Percentiles rank a stretch among this genome's conserved stretches.
These are phyloP conservation scores for Cryptoblepharus egeriae DNA, from an alignment of 2,797 vertebrate species.

Conservation along the genomic window DNA sequence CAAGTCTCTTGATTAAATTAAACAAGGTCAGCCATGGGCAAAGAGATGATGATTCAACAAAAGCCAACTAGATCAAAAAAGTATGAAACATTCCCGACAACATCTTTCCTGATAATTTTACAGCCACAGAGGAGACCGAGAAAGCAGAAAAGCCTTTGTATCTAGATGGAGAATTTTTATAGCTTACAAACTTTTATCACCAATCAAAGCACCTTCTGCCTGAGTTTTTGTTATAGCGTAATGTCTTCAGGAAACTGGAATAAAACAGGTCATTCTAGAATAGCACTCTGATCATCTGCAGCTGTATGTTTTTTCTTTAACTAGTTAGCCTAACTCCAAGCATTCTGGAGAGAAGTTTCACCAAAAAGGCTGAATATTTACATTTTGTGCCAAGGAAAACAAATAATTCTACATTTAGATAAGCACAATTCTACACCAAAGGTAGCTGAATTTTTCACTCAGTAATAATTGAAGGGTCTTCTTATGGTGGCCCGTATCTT, in stretches of 20 bases:
- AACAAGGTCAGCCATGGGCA: slow-evolving; percentile 23
- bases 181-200: background rate
- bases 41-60: slow-evolving; percentile 31
- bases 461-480: no score
- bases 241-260: background rate
- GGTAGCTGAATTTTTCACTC: background rate
- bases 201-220: slow-evolving; percentile 22
- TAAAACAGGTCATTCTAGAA: background rate
- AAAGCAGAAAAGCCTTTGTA: background rate
- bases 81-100: background rate
- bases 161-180: slow-evolving; percentile 25
- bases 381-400: background rate
- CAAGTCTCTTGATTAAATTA: slow-evolving; percentile 34
- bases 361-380: background rate
- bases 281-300: background rate
- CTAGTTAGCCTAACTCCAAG: background rate
- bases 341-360: background rate
- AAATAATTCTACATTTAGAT: background rate
- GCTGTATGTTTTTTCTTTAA: background rate
- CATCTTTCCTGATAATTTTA: background rate
- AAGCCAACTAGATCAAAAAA: background rate
- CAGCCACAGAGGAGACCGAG: background rate
- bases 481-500: no score
- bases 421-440: background rate
- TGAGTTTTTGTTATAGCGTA: background rate